Evolutionary conservation across 2,113 vertebrate species (phyloP), one percentile per base, ranked within the genome.

Genomic region (human): DNA sequence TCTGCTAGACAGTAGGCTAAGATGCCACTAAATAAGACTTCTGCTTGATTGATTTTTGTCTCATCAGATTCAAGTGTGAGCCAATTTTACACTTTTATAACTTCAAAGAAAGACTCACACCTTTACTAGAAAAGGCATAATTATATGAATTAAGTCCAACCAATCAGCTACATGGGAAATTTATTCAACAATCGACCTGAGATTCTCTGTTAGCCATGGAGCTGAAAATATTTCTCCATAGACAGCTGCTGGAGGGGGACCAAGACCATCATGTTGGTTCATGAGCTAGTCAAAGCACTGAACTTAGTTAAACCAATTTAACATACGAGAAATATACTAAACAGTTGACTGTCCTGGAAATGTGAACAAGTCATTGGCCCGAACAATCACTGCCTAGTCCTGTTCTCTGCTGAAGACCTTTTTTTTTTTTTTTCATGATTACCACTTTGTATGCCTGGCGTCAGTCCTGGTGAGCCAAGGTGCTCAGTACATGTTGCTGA

Each of bases 111-210:
- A 84, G 76, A 94, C 18, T 48, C 78, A 27, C 4, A 25, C 2
- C 38, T 96, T 95, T 91, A 30, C 57, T 1, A 91, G 43, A 48
- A 64, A 92, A 55, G 57, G 5, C 48, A 73, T 83, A 35, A 70
- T 82, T 27, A 73, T 32, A 66, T 66, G 43, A 89, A 86, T 96
- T 82, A 93, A 96, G 73, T 80, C 73, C 40, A 55, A 38, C 40
- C 78, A 52, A 73, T 92, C 40, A 27, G 64, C 40, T 68, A 55
- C 10, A 30, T 22, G 55, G 61, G 32, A 45, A 81, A 87, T 97
- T 82, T 93, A 90, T 96, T 96, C 43, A 87, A 76, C 94, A 94
- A 95, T 95, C 57, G 52, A 68, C 32, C 32, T 68, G 35, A 55
- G 76, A 88, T 59, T 94, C 64, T 86, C 70, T 66, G 9, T 81